These are phyloP conservation scores for Platycnemis pennipes DNA, from an alignment of 2,888 invertebrate genomes.

Conservation along the genomic window DNA sequence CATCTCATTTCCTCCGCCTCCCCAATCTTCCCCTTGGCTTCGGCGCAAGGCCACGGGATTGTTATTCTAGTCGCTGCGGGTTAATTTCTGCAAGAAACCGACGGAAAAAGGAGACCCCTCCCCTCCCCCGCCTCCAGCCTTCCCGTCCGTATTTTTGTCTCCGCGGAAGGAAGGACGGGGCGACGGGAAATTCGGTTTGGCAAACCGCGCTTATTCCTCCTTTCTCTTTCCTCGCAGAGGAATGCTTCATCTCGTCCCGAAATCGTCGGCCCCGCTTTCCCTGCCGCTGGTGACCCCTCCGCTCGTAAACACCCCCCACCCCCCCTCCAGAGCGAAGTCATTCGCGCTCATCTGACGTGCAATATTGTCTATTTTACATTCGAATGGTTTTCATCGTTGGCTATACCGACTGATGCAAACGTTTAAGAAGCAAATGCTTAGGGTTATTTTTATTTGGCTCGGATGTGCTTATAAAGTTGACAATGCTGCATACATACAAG, in stretches of 20 bases:
- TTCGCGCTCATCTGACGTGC: background rate
- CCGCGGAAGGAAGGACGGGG: background rate
- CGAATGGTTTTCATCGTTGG: too few relatives aligned
- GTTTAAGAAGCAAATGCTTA: too few relatives aligned
- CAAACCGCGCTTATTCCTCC: background rate
- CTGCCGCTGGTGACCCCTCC: background rate
- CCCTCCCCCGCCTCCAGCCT: background rate
- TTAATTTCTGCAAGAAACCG: constrained; percentile 18
- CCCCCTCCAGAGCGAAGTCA: background rate
- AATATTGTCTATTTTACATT: too few relatives aligned
- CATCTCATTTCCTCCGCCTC: background rate
- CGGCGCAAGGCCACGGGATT: background rate
- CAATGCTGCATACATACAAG: too few relatives aligned
- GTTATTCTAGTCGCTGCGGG: background rate
- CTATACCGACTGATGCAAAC: too few relatives aligned
- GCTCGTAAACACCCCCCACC: background rate
- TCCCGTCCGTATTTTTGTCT: background rate
- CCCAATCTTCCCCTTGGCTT: background rate
- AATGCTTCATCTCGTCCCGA: background rate
- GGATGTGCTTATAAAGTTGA: too few relatives aligned
- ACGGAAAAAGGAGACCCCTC: background rate
- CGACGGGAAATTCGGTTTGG: constrained; percentile 10
- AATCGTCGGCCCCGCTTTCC: background rate
- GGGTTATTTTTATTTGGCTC: too few relatives aligned
- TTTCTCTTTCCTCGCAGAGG: background rate